Base-by-base conservation (phyloP, 2,113 vertebrate genomes). In the Oncorhynchus masou region DNA sequence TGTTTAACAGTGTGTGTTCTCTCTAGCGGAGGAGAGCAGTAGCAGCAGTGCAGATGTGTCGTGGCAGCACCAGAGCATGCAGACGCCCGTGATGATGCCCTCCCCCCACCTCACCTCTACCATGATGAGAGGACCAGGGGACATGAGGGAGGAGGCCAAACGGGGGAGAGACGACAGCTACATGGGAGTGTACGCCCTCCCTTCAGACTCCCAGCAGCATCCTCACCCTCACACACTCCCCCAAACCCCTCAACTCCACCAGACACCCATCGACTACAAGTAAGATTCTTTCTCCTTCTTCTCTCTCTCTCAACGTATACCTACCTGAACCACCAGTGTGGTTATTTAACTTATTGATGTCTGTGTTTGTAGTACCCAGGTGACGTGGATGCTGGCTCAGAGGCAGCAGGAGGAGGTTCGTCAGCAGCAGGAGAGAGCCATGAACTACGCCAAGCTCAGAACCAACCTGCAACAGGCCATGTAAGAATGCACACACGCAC, bases 301-400 rank as follows among this genome's bases (percentile, higher is more conserved):
- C 3, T 13, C 20, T 7, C 19, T 62, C 1, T 8, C n/a, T 19
- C 3, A 3, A 2, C 19, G 2, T 39, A 39, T 45, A 11, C 8
- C 39, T 45, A 45, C 66, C 25, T 66, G 66, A 59, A 79, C 67
- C 60, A 69, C 71, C 57, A 74, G 34, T 49, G 20, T n/a, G 0
- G 5, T 62, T 82, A 25, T 12, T 2, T 51, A 5, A 54, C 39
- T 9, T 71, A 76, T 67, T 70, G 45, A 59, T 79, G 25, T 64
- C 54, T 59, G 78, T 45, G 24, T 71, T 39, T 29, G 34, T 76
- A 67, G 80, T 66, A 97, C 97, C 89, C 98, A 99, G 95, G 97
- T 99, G 92, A 96, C 97, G 93, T 99, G 98, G 97, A 99, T 99
- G 96, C 94, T 99, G 91, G 96, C 98, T 84, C 98, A 99, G 93